phyloP scores from a whole-genome alignment of 2,888 invertebrate genomes.

The Heliconius erato region DNA sequence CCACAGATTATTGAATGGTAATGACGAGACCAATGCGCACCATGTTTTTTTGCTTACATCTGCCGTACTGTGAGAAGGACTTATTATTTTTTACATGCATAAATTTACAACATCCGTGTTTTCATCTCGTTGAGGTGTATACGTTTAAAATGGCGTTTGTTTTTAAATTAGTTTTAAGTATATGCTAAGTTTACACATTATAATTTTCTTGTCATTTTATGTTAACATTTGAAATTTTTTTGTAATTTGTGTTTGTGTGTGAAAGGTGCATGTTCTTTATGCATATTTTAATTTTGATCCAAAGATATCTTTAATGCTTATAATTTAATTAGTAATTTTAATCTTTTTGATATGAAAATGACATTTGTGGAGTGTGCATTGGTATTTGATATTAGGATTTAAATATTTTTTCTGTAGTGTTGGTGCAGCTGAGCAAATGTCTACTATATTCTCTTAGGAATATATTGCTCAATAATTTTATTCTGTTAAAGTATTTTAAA shows the following conservation, averaged over 20 bases:
- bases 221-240: constrained; percentile 75
- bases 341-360: constrained; percentile 75
- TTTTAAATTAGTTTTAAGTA: constrained; percentile 83
- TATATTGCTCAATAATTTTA: constrained; percentile 85
- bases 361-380: constrained; percentile 84
- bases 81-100: constrained; percentile 50
- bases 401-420: constrained; percentile 80
- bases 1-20: neutral
- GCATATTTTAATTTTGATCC: constrained; percentile 84
- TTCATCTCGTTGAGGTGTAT: constrained; percentile 66
- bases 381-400: constrained; percentile 82
- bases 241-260: constrained; percentile 77
- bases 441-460: constrained; percentile 84
- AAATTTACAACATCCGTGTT: constrained; percentile 68
- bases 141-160: constrained; percentile 79
- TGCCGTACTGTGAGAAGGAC: constrained; percentile 56
- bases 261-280: constrained; percentile 82
- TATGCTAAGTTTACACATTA: constrained; percentile 71
- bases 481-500: constrained; percentile 84
- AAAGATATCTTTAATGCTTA: constrained; percentile 82
- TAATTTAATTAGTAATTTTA: constrained; percentile 68
- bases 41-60: constrained; percentile 52
- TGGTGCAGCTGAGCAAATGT: constrained; percentile 86
- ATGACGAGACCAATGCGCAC: constrained; percentile 36
- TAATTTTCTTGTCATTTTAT: constrained; percentile 80